Base-by-base conservation (phyloP, 2,888 invertebrate genomes). In the Papilio protenor region DNA sequence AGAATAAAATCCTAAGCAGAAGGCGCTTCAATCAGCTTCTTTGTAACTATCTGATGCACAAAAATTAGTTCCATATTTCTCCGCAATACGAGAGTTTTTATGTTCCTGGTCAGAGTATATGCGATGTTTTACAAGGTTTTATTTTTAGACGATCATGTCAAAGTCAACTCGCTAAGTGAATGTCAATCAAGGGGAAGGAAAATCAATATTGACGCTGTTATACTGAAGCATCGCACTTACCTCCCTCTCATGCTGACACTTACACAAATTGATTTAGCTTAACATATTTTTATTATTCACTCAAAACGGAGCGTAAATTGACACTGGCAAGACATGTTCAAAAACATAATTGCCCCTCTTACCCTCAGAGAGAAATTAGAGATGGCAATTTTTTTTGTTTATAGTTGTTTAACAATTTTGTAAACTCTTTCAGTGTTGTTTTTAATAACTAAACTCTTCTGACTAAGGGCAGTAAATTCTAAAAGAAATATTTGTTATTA, bases 131-230 rank as follows among this genome's bases (percentile, higher is more conserved):
- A 21, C 3, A 45, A 69, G 8, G 45, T 45, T n/a, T 21, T 45
- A 45, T 69, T 45, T 45, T n/a, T 69, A 45, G 45, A 69, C 21
- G 21, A 23, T 8, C 40, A 73, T 40, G 57, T 57, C 57, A 73
- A 57, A 73, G 45, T 57, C 21, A 45, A 59, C 40, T 69, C 21
- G 40, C 59, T 57, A 59, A 33, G 73, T 45, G 59, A 18, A 57
- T 4, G 21, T 73, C 40, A 73, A 59, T 73, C 59, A 73, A 57
- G 73, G 40, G n/a, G 73, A 45, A 57, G 57, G 73, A 73, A 73
- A 73, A 73, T 73, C 73, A 73, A 73, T 73, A 73, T 73, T 73
- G 73, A 73, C 73, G 73, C 16, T 73, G 73, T 73, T 73, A 73
- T 40, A 40, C 45, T 73, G 59, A 57, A 73, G 73, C 21, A 45